A percentile compares a stretch with the other conserved stretches of the same genome.
Conservation (phyloP, 1,140 invertebrate species). For the Drosophila erecta region DNA sequence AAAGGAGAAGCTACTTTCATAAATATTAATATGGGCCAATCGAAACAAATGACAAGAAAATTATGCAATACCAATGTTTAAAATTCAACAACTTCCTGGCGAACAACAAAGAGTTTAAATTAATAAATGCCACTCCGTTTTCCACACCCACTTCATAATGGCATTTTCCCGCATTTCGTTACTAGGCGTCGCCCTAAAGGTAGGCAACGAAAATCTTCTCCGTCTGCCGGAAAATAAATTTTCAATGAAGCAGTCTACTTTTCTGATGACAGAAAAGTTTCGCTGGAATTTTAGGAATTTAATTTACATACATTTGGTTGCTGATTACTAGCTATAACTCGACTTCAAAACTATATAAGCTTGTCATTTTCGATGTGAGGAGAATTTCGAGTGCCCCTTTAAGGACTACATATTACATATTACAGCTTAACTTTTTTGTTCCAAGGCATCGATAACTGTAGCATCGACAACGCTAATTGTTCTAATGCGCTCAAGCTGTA, state of each 20-base stretch:
- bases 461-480: slow-evolving; percentile 60
- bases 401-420: not conserved
- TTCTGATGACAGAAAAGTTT: slow-evolving; percentile 15
- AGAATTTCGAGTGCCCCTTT: not conserved
- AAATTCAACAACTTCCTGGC: slow-evolving; percentile 54
- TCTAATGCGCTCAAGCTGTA: slow-evolving; percentile 70
- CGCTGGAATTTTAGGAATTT: slow-evolving; percentile 5
- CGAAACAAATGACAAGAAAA: slow-evolving; percentile 78
- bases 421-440: slow-evolving; percentile 30
- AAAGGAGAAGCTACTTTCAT: slow-evolving; percentile 55
- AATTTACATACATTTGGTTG: slow-evolving; percentile 36
- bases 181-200: slow-evolving; percentile 53
- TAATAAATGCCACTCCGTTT: slow-evolving; percentile 37
- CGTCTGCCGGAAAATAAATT: slow-evolving; percentile 63
- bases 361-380: not conserved
- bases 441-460: slow-evolving; percentile 22
- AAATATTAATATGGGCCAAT: slow-evolving; percentile 72
- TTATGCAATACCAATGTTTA: slow-evolving; percentile 66
- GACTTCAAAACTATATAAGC: slow-evolving; percentile 1
- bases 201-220: slow-evolving; percentile 53
- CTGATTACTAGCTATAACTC: slow-evolving; percentile 11
- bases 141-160: slow-evolving; percentile 3
- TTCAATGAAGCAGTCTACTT: slow-evolving; percentile 26
- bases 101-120: slow-evolving; percentile 34
- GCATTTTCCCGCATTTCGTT: slow-evolving; percentile 16